These are phyloP conservation scores for Tortrix viridana DNA, from an alignment of 2,888 invertebrate genomes.

Conservation along the genomic window DNA sequence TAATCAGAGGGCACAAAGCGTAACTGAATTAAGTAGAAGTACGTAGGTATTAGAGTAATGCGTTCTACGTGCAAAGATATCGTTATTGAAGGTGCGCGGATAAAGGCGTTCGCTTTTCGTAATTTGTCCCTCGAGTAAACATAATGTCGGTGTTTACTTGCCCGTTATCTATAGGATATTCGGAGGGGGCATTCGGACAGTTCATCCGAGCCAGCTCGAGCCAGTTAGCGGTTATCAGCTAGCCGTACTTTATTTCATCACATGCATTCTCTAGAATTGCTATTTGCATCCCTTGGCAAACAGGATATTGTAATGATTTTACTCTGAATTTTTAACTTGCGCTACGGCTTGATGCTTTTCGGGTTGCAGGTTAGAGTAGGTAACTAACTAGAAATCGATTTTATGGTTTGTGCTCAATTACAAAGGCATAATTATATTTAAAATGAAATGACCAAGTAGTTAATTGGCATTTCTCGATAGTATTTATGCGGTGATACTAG, in stretches of 20 bases:
- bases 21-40: conserved; percentile 1
- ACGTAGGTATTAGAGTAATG: conserved; percentile 1
- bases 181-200: conserved; percentile 58
- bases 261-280: conserved; percentile 34
- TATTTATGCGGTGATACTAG: no score
- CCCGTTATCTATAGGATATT: conserved; percentile 36
- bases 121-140: conserved; percentile 24
- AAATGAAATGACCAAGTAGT: no score
- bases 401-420: no score
- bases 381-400: no score
- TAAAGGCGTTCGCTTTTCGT: conserved; percentile 15
- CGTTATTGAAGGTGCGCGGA: conserved; percentile 6
- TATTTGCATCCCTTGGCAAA: conserved; percentile 18
- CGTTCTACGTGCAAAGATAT: conserved; percentile 25
- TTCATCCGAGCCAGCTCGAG: conserved; percentile 53
- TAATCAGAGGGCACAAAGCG: not conserved
- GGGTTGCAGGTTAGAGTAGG: no score
- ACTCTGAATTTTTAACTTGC: not conserved
- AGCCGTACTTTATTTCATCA: conserved; percentile 57
- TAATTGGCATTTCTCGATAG: no score
- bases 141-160: conserved; percentile 23
- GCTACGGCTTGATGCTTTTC: not conserved
- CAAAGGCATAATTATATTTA: no score
- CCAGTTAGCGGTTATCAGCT: conserved; percentile 57
- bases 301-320: not conserved